Evolutionary conservation across 2,797 vertebrate genomes (phyloP), one percentile per base, ranked within the genome.

Genomic region (Oreortyx pictus): DNA sequence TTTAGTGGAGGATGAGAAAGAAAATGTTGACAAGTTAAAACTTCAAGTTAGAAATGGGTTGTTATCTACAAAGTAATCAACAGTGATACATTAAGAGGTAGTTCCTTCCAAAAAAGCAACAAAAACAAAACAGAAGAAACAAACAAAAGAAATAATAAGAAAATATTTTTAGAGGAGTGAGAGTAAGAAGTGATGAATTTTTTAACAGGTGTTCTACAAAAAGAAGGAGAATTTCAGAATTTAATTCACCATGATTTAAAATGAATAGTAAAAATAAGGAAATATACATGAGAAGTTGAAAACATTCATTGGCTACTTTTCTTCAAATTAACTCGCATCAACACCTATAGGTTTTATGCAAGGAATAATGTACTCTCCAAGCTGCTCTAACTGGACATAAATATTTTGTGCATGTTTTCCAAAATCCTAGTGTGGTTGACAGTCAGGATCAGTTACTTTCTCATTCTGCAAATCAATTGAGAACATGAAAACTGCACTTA

Each of bases 381-480:
- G 47, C 47, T 78, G n/a, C 20, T 29, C 23, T 75, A 61, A 49
- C 7, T 70, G 44, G 19, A 60, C 8, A 19, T 41, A 78, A 83
- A 85, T 29, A 5, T 18, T 68, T 71, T 68, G 52, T 72, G 31
- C 52, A 35, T 20, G 16, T 74, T 92, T 87, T 80, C 50, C 29
- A 66, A 80, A 75, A 57, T 44, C 29, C 75, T 78, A 57, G 31
- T 70, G 47, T 20, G 72, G 74, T 19, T 67, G 65, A 41, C 37
- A 77, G 59, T 25, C 52, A 39, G 14, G 11, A 47, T 64, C 59
- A 75, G 49, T 59, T 94, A 57, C 44, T 15, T 94, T 70, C 62
- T 67, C 64, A 33, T 71, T 89, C 85, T 83, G 56, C 79, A 95
- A 84, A 91, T 70, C 74, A 85, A 7, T 65, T 83, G 47, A 71